phyloP scores from a whole-genome alignment of 2,113 vertebrate genomes.

The Rattus rattus region DNA sequence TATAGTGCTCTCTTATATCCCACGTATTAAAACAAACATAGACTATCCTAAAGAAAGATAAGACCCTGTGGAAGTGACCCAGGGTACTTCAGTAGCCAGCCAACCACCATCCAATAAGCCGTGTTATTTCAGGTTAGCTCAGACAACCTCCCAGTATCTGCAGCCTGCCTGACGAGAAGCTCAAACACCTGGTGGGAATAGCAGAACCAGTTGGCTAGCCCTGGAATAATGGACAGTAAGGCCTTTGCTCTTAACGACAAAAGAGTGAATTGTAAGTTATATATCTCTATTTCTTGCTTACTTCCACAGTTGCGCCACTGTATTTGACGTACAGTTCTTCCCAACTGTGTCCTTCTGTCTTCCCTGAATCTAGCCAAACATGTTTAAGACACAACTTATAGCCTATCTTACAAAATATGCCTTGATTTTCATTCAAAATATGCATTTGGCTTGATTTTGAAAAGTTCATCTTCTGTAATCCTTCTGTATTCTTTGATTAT shows the following conservation, averaged over 20 bases:
- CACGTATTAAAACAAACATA: neutral
- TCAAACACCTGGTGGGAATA: neutral
- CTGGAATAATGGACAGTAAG: neutral
- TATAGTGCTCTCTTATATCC: neutral
- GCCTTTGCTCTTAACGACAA: constrained; percentile 5
- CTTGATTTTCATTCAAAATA: neutral
- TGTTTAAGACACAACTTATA: neutral
- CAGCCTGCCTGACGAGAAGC: neutral
- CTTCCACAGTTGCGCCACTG: neutral
- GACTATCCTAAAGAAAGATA: neutral
- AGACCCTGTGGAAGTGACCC: neutral
- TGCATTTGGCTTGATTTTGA: neutral
- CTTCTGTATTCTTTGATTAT: neutral
- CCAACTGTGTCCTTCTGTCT: neutral
- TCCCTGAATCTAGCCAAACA: neutral
- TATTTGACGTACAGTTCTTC: neutral
- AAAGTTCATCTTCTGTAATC: neutral
- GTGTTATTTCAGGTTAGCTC: neutral
- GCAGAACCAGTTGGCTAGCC: neutral
- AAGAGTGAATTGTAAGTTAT: neutral
- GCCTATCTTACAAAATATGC: neutral
- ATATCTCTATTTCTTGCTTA: neutral
- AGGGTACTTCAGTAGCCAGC: neutral
- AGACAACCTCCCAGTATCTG: neutral
- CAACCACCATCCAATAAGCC: neutral